These are phyloP conservation scores for Conistra vaccinii DNA, from an alignment of 2,888 invertebrate species.

Conservation along the genomic window DNA sequence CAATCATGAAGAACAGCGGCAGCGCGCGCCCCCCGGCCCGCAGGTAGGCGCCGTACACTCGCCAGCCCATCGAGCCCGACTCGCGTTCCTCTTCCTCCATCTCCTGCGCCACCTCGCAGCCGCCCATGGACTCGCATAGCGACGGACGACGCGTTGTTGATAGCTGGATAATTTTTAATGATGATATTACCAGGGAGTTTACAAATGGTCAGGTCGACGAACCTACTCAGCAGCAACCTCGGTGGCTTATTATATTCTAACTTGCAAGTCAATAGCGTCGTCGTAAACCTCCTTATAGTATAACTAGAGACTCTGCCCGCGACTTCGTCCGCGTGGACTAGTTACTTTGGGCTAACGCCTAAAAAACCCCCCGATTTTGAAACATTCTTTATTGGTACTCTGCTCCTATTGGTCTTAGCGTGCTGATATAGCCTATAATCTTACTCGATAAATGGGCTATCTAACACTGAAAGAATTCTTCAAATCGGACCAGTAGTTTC, in stretches of 20 bases:
- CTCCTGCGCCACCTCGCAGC: slow-evolving; percentile 87
- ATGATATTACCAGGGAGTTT: background rate
- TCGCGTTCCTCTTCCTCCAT: slow-evolving; percentile 92
- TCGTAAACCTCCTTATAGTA: too few relatives aligned
- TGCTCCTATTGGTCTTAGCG: too few relatives aligned
- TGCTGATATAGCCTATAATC: too few relatives aligned
- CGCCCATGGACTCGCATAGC: slow-evolving; percentile 86
- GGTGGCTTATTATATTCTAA: background rate
- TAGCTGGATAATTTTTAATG: slow-evolving; percentile 71
- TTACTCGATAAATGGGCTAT: too few relatives aligned
- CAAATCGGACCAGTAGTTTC: too few relatives aligned
- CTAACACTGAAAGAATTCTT: too few relatives aligned
- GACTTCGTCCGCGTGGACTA: too few relatives aligned
- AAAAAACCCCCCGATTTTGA: too few relatives aligned
- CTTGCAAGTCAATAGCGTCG: background rate
- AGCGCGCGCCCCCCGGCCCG: slow-evolving; percentile 90
- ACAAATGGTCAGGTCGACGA: background rate
- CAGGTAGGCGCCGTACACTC: slow-evolving; percentile 92
- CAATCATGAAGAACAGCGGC: slow-evolving; percentile 87
- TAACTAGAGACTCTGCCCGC: too few relatives aligned
- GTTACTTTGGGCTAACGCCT: too few relatives aligned
- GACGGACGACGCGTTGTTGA: slow-evolving; percentile 87
- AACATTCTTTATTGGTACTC: too few relatives aligned
- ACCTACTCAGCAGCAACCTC: background rate
- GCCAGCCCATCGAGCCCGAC: slow-evolving; percentile 92